These are phyloP conservation scores for Saturnia japonica DNA, from an alignment of 2,888 invertebrate species.

Conservation along the genomic window DNA sequence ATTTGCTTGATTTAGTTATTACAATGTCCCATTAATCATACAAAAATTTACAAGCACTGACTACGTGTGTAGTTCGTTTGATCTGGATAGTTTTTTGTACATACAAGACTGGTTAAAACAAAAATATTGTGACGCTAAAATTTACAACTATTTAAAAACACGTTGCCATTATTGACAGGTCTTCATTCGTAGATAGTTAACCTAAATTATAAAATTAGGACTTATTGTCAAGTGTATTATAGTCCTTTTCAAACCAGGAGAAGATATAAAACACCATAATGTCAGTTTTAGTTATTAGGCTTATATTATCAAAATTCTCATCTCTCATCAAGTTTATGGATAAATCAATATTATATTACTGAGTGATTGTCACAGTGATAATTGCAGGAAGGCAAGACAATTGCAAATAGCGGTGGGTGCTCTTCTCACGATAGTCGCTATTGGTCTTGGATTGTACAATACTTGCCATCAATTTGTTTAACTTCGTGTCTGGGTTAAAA, in stretches of 20 bases:
- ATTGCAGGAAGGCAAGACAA: neutral
- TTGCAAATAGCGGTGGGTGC: neutral
- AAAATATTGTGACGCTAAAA: neutral
- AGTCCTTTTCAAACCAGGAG: neutral
- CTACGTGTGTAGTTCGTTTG: neutral
- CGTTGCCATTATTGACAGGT: neutral
- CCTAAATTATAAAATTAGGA: neutral
- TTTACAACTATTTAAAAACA: neutral
- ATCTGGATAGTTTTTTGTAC: too few species aligned
- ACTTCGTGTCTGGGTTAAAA: neutral
- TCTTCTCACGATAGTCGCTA: neutral
- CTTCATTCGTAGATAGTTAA: neutral
- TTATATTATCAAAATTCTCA: too few species aligned
- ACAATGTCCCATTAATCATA: neutral
- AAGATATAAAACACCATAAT: too few species aligned
- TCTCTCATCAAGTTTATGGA: too few species aligned
- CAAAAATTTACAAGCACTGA: neutral
- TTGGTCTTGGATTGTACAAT: neutral
- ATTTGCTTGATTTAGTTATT: neutral
- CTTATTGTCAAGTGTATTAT: neutral
- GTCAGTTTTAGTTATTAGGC: too few species aligned
- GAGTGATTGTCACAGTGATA: neutral
- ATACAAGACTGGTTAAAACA: neutral
- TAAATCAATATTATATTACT: too few species aligned
- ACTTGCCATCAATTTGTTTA: neutral